Base-by-base conservation (phyloP, 2,888 invertebrate genomes). In the Thereva unica region DNA sequence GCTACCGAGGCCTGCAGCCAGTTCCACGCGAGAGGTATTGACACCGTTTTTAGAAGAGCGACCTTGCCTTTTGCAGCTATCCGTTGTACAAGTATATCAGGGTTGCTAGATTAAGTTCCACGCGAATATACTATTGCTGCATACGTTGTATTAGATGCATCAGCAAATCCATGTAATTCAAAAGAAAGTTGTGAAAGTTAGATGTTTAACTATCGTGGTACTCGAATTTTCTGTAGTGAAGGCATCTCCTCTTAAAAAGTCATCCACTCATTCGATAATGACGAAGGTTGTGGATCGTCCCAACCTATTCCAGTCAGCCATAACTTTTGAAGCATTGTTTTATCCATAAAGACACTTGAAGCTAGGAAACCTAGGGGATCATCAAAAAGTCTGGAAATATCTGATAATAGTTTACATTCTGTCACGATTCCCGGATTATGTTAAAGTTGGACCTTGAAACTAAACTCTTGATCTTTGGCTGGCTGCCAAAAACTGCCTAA, bases 221-320 rank as follows among this genome's bases (percentile, higher is more conserved):
- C 49, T 3, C 12, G 34, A 9, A 67, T 47, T 3, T 45, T n/a
- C n/a, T n/a, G n/a, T n/a, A n/a, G 6, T 4, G 44, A 34, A 7
- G 61, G 2, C 3, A 59, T 10, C 2, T 47, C 10, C 1, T 35
- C 5, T 5, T 40, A n/a, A 42, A 40, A 49, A 8, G 1, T 7
- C 3, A 5, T 6, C 50, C 66, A 57, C 6, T 47, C 8, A 1
- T 4, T 34, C 9, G 38, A 5, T 10, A 52, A 8, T 2, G 40
- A 9, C 38, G 9, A 23, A 4, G 66, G 56, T 23, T 52, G 3
- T 7, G 42, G n/a, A 4, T 37, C 50, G 40, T 66, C 66, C 66
- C 66, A 56, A 8, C 8, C 12, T 9, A 35, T 5, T 38, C 35
- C 9, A 4, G 41, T 12, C 3, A 44, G 12, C 56, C 56, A 44